A percentile compares a stretch with the other conserved stretches of the same genome.
phyloP scores from a whole-genome alignment of 2,113 vertebrate genomes.

The Nycticebus coucang region DNA sequence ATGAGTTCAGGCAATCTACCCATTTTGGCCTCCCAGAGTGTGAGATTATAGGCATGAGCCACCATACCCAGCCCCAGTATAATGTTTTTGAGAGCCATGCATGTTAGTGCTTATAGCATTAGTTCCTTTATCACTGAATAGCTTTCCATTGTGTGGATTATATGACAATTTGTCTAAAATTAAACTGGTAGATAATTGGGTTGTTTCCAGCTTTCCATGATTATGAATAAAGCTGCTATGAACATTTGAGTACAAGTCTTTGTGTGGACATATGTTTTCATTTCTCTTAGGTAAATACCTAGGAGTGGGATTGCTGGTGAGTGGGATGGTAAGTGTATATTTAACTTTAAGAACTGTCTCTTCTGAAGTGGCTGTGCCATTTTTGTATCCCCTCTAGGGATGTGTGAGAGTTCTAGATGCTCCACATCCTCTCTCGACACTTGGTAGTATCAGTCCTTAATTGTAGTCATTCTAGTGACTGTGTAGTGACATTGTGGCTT shows the following conservation, averaged over 20 bases:
- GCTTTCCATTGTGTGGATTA: neutral
- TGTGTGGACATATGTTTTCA: constrained; percentile 43
- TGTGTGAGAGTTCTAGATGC: neutral
- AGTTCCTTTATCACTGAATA: neutral
- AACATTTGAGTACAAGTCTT: constrained; percentile 47
- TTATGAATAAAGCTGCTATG: constrained; percentile 24
- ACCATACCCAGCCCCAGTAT: neutral
- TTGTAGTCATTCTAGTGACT: neutral
- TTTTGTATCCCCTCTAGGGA: neutral
- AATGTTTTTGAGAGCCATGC: neutral
- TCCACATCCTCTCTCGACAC: neutral
- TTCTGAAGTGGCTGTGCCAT: constrained; percentile 34
- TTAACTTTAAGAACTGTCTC: constrained; percentile 38
- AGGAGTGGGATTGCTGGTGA: constrained; percentile 41
- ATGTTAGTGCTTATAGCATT: neutral
- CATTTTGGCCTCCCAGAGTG: too few species aligned
- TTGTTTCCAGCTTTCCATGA: constrained; percentile 3
- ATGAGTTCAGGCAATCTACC: too few species aligned
- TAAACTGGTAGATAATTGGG: neutral
- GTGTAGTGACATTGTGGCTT: neutral
- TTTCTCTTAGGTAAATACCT: constrained; percentile 56
- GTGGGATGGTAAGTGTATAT: constrained; percentile 18
- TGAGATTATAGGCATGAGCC: too few species aligned
- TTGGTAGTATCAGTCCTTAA: neutral
- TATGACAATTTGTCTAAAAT: neutral